Evolutionary conservation across 1,140 invertebrate species (phyloP).

Genomic region (Scylla paramamosain): DNA sequence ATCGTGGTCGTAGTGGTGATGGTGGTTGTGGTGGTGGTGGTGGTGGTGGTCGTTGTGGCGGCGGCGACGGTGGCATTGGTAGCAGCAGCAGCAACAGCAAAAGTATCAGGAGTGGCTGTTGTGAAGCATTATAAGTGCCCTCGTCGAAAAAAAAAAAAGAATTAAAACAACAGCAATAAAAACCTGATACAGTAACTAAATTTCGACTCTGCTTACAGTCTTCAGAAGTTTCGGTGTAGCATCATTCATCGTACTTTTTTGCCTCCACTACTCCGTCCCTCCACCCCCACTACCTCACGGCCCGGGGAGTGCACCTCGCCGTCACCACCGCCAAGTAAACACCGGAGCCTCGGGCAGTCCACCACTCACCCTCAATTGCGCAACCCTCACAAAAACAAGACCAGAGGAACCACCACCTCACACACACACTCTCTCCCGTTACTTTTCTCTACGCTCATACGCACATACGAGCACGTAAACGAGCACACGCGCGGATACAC

Average conservation of each 20-base stretch:
- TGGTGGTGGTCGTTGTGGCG: no score
- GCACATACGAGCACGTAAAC: background rate
- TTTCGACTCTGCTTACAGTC: no score
- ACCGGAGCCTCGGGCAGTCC: background rate
- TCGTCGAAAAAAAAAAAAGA: no score
- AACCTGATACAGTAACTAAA: no score
- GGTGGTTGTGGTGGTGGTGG: no score
- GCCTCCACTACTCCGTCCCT: background rate
- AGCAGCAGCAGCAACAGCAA: no score
- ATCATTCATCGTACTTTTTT: background rate
- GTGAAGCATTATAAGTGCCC: no score
- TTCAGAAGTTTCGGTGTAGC: background rate
- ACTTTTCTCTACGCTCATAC: background rate
- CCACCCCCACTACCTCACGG: background rate
- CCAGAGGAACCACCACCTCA: constrained; percentile 15
- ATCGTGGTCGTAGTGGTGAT: no score
- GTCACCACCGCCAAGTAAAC: constrained; percentile 9
- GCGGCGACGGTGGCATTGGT: no score
- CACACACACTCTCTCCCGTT: background rate
- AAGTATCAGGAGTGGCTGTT: no score
- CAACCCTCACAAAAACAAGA: background rate
- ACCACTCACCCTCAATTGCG: constrained; percentile 16
- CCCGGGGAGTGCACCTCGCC: background rate
- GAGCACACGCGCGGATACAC: background rate
- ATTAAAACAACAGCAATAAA: background rate